Conservation (phyloP, 2,113 vertebrate species). For the Amblyornis subalaris region DNA sequence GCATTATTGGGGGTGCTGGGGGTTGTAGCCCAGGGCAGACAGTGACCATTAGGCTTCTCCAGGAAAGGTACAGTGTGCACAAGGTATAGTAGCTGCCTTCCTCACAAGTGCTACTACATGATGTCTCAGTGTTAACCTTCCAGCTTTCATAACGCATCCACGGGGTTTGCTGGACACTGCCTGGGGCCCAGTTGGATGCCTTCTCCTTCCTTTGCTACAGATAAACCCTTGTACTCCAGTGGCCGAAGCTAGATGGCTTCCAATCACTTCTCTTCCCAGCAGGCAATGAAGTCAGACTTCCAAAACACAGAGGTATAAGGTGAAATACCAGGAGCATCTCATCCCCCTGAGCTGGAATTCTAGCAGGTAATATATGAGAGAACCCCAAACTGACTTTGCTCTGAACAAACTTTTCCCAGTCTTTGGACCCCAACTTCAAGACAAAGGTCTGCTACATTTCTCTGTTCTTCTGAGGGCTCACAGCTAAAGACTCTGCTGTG, state of each 20-base stretch:
- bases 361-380: background rate
- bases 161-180: background rate
- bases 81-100: background rate
- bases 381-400: background rate
- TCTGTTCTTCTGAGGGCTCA: background rate
- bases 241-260: background rate
- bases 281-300: background rate
- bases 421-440: background rate
- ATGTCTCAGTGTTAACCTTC: background rate
- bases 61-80: background rate
- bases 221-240: background rate
- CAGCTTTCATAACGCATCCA: background rate
- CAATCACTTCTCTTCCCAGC: background rate
- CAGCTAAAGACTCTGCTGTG: background rate
- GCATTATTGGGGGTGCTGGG: background rate
- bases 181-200: background rate
- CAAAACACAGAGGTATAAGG: background rate
- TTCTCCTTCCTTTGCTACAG: background rate
- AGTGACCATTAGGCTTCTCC: background rate
- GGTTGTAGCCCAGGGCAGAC: background rate
- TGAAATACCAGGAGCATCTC: background rate
- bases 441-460: background rate
- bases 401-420: background rate
- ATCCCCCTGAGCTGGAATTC: background rate
- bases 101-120: background rate